Evolutionary conservation across 2,113 vertebrate genomes (phyloP).

Genomic region (Sceloporus undulatus): DNA sequence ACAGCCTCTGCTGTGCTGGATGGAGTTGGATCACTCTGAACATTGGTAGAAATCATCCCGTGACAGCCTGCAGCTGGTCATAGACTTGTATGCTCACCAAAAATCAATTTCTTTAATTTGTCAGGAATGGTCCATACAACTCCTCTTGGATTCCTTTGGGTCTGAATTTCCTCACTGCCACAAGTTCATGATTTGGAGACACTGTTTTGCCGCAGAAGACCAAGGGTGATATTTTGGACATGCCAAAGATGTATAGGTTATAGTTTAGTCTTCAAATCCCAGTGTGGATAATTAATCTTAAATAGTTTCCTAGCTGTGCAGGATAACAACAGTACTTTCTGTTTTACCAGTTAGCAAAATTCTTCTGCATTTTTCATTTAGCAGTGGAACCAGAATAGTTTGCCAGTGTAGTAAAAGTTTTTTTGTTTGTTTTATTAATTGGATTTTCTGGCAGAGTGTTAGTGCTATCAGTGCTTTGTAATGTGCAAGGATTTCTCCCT

Average conservation of each 20-base stretch:
- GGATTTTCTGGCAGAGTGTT: background rate
- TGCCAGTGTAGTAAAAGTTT: background rate
- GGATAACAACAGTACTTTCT: background rate
- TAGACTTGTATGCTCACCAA: constrained; percentile 7
- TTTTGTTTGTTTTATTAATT: background rate
- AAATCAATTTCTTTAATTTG: constrained; percentile 6
- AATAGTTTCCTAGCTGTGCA: background rate
- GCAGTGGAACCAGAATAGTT: background rate
- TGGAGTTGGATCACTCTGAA: constrained; percentile 3
- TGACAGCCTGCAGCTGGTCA: constrained; percentile 22
- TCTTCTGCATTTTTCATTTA: background rate
- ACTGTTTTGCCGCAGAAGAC: background rate
- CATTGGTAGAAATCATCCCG: constrained; percentile 10
- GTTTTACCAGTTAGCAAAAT: background rate
- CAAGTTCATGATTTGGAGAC: background rate
- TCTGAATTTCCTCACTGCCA: constrained; percentile 26
- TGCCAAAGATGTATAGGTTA: background rate
- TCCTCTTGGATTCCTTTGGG: background rate
- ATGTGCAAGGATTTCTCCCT: background rate
- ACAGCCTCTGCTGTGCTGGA: background rate
- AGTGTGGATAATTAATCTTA: background rate
- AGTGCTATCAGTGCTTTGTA: background rate
- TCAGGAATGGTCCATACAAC: background rate
- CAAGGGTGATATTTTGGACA: background rate
- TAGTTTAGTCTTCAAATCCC: constrained; percentile 1